Evolutionary conservation across 2,113 vertebrate genomes (phyloP).

Genomic region (Prolemur simus): DNA sequence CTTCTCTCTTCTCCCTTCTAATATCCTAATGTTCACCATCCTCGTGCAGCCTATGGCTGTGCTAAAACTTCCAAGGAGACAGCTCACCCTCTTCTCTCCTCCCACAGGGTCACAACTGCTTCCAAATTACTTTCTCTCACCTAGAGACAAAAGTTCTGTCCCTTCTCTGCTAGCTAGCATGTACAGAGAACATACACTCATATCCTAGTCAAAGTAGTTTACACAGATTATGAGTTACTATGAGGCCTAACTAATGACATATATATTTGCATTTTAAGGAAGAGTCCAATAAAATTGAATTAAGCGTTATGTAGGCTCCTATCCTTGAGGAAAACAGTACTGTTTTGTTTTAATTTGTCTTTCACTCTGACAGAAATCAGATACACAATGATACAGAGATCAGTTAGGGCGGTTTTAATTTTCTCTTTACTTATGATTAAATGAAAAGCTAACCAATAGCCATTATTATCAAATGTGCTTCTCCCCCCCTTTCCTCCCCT

Average conservation of each 20-base stretch:
- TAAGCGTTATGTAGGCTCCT: background rate
- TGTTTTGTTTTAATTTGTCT: background rate
- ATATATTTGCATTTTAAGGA: slow-evolving; percentile 16
- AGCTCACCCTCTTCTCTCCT: fast-evolving
- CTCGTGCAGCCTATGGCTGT: background rate
- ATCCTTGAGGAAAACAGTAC: background rate
- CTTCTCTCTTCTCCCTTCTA: background rate
- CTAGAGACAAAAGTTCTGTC: background rate
- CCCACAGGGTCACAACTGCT: background rate
- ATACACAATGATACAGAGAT: background rate
- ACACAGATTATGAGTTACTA: background rate
- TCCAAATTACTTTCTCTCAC: background rate
- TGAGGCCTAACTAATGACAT: background rate
- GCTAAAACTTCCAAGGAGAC: background rate
- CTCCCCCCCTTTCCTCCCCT: background rate
- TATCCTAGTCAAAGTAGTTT: slow-evolving; percentile 10
- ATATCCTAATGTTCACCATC: background rate
- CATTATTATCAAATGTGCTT: background rate
- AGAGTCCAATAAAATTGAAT: background rate
- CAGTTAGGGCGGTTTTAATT: background rate
- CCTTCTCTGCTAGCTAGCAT: background rate
- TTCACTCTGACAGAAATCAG: background rate
- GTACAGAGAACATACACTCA: background rate
- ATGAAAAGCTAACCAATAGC: background rate
- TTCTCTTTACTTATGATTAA: slow-evolving; percentile 2